Evolutionary conservation across 2,797 vertebrate species (phyloP).

Genomic region (Gymnothorax javanicus): DNA sequence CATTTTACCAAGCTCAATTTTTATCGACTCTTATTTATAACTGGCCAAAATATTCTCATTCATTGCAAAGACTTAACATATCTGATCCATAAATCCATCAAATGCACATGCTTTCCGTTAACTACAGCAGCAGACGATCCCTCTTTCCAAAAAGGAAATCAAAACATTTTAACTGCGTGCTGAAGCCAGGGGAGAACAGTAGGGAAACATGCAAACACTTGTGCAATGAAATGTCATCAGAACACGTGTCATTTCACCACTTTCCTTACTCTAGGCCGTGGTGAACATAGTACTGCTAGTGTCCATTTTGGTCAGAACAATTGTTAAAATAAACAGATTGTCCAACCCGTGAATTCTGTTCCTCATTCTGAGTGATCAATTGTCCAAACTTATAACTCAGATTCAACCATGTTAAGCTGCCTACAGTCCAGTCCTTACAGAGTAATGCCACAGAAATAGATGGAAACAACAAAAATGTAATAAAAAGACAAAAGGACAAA

Average conservation of each 20-base stretch:
- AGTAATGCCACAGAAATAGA: background rate
- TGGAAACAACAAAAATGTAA: background rate
- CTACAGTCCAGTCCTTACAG: background rate
- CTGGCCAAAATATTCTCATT: background rate
- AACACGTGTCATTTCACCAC: background rate
- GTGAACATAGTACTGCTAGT: background rate
- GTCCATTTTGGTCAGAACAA: background rate
- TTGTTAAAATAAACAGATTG: background rate
- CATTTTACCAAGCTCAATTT: background rate
- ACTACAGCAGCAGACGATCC: background rate
- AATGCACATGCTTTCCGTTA: conserved; percentile 24
- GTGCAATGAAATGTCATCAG: conserved; percentile 9
- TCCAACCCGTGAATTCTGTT: background rate
- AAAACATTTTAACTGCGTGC: background rate
- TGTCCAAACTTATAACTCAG: background rate
- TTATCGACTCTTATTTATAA: background rate
- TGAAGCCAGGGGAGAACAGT: background rate
- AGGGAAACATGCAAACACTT: conserved; percentile 29
- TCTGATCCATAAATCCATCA: conserved; percentile 2
- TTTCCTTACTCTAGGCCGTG: background rate
- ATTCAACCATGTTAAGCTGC: background rate
- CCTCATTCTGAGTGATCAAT: background rate
- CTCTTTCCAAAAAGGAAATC: background rate
- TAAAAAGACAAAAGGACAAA: background rate
- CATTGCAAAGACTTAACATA: conserved; percentile 11